phyloP scores from a whole-genome alignment of 92 coral and sea anemone species.

The Phenganax stokvisi region DNA sequence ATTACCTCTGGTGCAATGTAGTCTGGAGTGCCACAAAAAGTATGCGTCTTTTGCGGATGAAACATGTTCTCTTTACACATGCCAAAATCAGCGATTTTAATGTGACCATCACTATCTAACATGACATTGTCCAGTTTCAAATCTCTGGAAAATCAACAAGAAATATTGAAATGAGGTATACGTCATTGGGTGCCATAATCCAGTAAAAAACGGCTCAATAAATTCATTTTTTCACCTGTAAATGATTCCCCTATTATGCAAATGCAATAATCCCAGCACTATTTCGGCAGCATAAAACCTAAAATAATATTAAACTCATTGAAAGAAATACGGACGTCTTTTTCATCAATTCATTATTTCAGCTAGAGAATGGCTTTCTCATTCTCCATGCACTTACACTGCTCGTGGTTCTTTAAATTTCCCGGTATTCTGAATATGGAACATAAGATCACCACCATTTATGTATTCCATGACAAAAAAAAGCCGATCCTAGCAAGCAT shows the following conservation, averaged over 20 bases:
- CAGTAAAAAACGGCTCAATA: background rate
- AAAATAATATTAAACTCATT: background rate
- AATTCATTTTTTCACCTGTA: slow-evolving; percentile 55
- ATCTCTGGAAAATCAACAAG: slow-evolving; percentile 52
- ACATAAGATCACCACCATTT: slow-evolving; percentile 98
- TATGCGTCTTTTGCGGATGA: slow-evolving; percentile 73
- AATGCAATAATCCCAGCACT: slow-evolving; percentile 85
- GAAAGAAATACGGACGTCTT: background rate
- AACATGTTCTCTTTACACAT: slow-evolving; percentile 92
- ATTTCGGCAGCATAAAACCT: slow-evolving; percentile 97
- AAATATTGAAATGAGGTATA: background rate
- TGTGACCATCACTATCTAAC: slow-evolving; percentile 98
- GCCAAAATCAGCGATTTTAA: slow-evolving; percentile 96
- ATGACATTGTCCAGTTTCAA: slow-evolving; percentile 93
- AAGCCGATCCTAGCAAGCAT: slow-evolving; percentile 71
- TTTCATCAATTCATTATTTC: too few species aligned
- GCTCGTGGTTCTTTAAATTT: slow-evolving; percentile 96
- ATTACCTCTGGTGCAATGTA: slow-evolving; percentile 97
- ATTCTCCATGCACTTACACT: slow-evolving; percentile 57
- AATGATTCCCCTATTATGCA: slow-evolving; percentile 89
- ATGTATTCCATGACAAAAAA: slow-evolving; percentile 98
- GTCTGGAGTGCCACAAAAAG: slow-evolving; percentile 98
- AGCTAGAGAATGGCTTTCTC: too few species aligned
- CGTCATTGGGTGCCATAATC: too few species aligned
- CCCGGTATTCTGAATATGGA: slow-evolving; percentile 91